Evolutionary conservation across 2,797 vertebrate genomes (phyloP), one percentile per base, ranked within the genome.

Genomic region (Todus mexicanus): DNA sequence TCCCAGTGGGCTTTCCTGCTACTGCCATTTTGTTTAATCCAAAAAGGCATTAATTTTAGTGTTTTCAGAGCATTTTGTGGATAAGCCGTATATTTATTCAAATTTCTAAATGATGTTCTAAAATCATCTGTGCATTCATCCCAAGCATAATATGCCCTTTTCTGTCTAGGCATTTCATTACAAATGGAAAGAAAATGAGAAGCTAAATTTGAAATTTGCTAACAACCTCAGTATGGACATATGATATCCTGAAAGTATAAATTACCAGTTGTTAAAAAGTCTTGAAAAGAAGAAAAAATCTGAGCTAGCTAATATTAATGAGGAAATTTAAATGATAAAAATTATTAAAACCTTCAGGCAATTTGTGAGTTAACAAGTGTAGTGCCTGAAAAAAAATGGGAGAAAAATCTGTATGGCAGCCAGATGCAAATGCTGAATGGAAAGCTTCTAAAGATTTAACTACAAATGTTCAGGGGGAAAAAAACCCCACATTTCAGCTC

Each of bases 81-180:
- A 61, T 90, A 51, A 42, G 35, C 15, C 89, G 70, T 75, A 85
- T 19, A 23, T 65, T 86, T 50, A 72, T 16, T 88, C 25, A 43
- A 4, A 76, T 65, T 84, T 94, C 50, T 88, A 90, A 94, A 87
- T 75, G 22, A 72, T 74, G n/a, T 88, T 87, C 51, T 77, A 84
- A 91, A 92, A 86, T 85, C 51, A 87, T 48, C 27, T n/a, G 35
- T 79, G n/a, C 50, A 61, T 90, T 80, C 61, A 88, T 47, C 68
- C 18, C 57, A 81, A 79, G 71, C 40, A 50, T 66, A 72, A 45
- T 78, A 61, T 59, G 57, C 15, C 63, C 56, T 77, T 85, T 96
- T 91, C 54, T 92, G 77, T 56, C 35, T 66, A 81, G 31, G 69
- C n/a, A 12, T 20, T 75, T 60, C 40, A 60, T 91, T 83, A 64